Conservation (phyloP, 2,797 vertebrate species). For the Gobio occitaniae region DNA sequence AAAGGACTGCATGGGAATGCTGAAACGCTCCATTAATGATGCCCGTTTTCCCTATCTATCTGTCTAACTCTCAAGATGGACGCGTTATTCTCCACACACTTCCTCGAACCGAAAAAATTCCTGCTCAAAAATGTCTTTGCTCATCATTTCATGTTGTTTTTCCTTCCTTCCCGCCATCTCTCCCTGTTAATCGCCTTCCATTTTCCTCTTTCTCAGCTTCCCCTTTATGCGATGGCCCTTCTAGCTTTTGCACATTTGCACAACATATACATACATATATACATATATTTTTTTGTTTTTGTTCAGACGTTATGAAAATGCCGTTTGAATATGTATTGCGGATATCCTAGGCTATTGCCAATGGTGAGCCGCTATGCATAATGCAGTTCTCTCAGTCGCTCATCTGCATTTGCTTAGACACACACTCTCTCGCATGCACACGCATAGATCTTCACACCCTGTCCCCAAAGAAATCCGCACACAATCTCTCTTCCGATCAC, state of each 20-base stretch:
- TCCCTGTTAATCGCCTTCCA: constrained; percentile 4
- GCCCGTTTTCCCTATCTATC: constrained; percentile 49
- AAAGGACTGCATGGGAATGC: constrained; percentile 55
- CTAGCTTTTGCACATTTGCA: constrained; percentile 31
- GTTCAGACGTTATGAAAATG: constrained; percentile 75
- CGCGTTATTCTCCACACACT: constrained; percentile 7
- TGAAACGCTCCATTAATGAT: constrained; percentile 62
- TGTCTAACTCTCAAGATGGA: constrained; percentile 41
- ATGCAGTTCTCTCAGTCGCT: constrained; percentile 80
- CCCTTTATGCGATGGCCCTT: constrained; percentile 14
- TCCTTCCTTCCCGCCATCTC: constrained; percentile 34
- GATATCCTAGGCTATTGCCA: constrained; percentile 77
- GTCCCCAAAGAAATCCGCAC: constrained; percentile 57
- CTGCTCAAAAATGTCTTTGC: constrained; percentile 10
- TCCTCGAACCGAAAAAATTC: constrained; percentile 20
- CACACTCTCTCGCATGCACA: constrained; percentile 39
- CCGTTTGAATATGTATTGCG: constrained; percentile 79
- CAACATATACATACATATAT: constrained; percentile 63
- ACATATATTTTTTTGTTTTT: constrained; percentile 70
- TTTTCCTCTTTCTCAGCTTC: neutral
- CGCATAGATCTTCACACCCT: constrained; percentile 56
- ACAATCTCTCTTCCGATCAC: constrained; percentile 51
- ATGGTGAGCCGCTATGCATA: constrained; percentile 81
- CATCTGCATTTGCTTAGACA: constrained; percentile 73
- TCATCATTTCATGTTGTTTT: constrained; percentile 27